Percentiles rank a stretch among this genome's conserved stretches.
phyloP scores from a whole-genome alignment of 2,888 invertebrate species.

The Drosophila antonietae region DNA sequence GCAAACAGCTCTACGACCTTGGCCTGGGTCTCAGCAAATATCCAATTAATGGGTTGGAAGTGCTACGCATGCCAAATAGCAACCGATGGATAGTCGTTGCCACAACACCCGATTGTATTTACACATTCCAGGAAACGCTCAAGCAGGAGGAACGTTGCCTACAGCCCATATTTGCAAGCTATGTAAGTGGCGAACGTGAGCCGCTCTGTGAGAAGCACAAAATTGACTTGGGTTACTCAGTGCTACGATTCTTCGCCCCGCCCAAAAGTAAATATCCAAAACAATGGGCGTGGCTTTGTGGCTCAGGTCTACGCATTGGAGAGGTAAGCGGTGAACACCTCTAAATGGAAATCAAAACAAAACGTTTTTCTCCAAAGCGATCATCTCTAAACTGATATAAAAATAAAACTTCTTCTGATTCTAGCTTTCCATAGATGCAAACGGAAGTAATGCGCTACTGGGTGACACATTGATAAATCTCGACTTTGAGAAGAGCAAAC shows the following conservation, averaged over 20 bases:
- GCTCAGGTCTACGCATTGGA: slow-evolving; percentile 92
- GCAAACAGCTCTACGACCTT: slow-evolving; percentile 95
- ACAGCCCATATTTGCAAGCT: slow-evolving; percentile 76
- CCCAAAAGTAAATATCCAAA: slow-evolving; percentile 89
- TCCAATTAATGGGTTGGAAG: slow-evolving; percentile 94
- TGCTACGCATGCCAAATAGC: slow-evolving; percentile 89
- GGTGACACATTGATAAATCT: slow-evolving; percentile 69
- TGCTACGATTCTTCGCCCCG: slow-evolving; percentile 91
- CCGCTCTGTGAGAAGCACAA: slow-evolving; percentile 89
- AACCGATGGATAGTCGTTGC: slow-evolving; percentile 93
- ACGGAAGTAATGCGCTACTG: slow-evolving; percentile 45
- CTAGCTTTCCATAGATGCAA: slow-evolving; percentile 55
- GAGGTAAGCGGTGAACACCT: slow-evolving; percentile 86
- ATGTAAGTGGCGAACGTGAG: slow-evolving; percentile 70
- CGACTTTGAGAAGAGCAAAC: slow-evolving; percentile 68
- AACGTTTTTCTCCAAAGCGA: slow-evolving; percentile 34
- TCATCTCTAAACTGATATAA: background rate
- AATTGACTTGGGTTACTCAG: slow-evolving; percentile 90
- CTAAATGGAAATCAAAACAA: background rate
- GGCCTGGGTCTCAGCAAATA: slow-evolving; percentile 90
- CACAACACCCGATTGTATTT: slow-evolving; percentile 92
- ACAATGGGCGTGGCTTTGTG: slow-evolving; percentile 95
- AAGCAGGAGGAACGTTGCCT: slow-evolving; percentile 90
- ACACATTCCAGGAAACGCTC: slow-evolving; percentile 93
- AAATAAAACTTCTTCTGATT: background rate